Percentiles rank a stretch among this genome's conserved stretches.
Evolutionary conservation across 1,140 invertebrate species (phyloP).

Genomic region (Eriosoma lanigerum): DNA sequence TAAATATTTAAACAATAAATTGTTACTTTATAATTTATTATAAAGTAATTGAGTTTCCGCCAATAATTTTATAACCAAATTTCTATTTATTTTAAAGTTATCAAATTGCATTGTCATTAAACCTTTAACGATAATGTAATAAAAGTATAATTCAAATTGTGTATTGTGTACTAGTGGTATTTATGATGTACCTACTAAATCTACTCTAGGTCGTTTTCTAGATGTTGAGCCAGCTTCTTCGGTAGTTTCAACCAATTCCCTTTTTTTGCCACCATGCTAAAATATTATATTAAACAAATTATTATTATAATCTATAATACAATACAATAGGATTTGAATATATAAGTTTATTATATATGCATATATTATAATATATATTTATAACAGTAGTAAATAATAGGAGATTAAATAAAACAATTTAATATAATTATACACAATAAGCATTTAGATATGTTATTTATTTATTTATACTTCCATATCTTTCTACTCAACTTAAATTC

Average conservation of each 20-base stretch:
- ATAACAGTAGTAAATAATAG: neutral
- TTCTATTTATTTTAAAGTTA: neutral
- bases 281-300: constrained; percentile 2
- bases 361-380: no score
- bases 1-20: no score
- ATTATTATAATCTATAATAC: neutral
- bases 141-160: neutral
- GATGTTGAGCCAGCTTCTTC: constrained; percentile 20
- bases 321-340: neutral
- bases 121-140: neutral
- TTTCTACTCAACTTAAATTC: no score
- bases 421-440: neutral
- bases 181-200: neutral
- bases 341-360: neutral
- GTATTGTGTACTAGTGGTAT: neutral
- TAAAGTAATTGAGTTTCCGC: no score
- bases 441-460: neutral
- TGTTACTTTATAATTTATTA: no score
- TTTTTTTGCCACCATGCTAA: constrained; percentile 46
- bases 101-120: neutral
- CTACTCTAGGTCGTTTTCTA: constrained; percentile 39
- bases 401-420: neutral
- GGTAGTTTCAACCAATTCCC: neutral
- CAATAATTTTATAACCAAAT: no score
- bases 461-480: no score